phyloP scores from a whole-genome alignment of 92 coral and sea anemone species.

The Muricea muricata region DNA sequence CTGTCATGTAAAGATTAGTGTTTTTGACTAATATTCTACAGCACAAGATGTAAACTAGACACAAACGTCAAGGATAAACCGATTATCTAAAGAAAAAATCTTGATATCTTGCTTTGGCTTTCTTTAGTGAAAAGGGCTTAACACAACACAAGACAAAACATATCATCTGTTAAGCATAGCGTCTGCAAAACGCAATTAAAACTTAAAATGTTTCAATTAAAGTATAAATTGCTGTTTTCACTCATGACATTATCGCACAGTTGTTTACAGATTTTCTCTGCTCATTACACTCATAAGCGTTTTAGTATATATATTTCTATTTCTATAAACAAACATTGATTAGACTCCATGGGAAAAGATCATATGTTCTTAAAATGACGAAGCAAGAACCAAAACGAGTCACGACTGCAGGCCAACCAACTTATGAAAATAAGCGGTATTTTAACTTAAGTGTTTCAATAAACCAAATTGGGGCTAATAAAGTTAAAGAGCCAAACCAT shows the following conservation, averaged over 20 bases:
- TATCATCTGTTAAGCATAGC: background rate
- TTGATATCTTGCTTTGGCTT: background rate
- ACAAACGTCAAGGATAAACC: background rate
- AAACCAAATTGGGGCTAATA: background rate
- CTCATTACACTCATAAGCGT: background rate
- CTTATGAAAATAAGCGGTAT: background rate
- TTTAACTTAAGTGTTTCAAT: background rate
- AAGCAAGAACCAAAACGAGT: too few relatives aligned
- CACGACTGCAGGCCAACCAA: too few relatives aligned
- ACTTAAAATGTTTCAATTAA: background rate
- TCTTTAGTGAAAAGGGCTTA: background rate
- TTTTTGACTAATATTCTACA: too few relatives aligned
- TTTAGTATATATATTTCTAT: too few relatives aligned
- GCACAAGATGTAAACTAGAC: background rate
- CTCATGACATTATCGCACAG: background rate
- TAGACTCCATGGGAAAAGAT: too few relatives aligned
- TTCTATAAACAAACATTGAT: too few relatives aligned
- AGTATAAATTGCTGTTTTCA: background rate
- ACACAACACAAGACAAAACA: background rate
- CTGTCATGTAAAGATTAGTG: too few relatives aligned
- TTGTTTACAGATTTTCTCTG: background rate
- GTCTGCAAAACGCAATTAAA: background rate
- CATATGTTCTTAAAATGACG: too few relatives aligned
- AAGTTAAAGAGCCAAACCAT: background rate
- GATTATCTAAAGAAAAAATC: background rate